Conservation (phyloP, 2,113 vertebrate genomes). For the Ophiodon elongatus region DNA sequence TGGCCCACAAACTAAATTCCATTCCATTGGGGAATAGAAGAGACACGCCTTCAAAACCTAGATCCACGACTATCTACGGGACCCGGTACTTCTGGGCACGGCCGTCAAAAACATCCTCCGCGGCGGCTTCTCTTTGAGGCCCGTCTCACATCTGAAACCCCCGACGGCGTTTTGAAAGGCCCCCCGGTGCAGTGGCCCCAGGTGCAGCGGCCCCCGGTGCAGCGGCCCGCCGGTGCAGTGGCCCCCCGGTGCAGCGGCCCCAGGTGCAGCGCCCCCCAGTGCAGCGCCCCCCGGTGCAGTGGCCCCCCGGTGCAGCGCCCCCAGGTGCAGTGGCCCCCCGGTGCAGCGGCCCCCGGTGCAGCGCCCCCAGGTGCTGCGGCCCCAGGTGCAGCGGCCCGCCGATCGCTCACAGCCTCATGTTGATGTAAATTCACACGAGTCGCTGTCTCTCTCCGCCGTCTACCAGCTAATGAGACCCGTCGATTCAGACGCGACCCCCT, state of each 20-base stretch:
- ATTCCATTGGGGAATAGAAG: not conserved
- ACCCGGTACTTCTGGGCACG: not conserved
- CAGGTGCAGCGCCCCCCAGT: too few species aligned
- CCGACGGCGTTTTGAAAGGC: slow-evolving; percentile 9
- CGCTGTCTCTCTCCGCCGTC: slow-evolving; percentile 28
- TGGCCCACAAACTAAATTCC: not conserved
- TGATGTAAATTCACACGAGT: slow-evolving; percentile 58
- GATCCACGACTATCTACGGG: not conserved
- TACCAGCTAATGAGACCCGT: slow-evolving; percentile 74
- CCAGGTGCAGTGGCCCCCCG: too few species aligned
- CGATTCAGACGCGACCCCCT: slow-evolving; percentile 48
- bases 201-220: too few species aligned
- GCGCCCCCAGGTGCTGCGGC: too few species aligned
- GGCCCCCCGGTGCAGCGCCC: too few species aligned
- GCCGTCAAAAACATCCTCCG: not conserved
- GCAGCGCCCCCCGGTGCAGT: too few species aligned
- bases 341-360: too few species aligned
- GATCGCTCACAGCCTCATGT: slow-evolving; percentile 33
- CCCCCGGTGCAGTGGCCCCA: too few species aligned
- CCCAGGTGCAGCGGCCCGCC: not conserved
- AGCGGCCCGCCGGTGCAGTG: too few species aligned
- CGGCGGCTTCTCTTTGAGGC: not conserved
- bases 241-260: too few species aligned
- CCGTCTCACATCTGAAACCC: slow-evolving; percentile 9
- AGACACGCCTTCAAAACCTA: not conserved